Conservation (phyloP, 2,888 invertebrate species). For the Lampropteryx suffumata region DNA sequence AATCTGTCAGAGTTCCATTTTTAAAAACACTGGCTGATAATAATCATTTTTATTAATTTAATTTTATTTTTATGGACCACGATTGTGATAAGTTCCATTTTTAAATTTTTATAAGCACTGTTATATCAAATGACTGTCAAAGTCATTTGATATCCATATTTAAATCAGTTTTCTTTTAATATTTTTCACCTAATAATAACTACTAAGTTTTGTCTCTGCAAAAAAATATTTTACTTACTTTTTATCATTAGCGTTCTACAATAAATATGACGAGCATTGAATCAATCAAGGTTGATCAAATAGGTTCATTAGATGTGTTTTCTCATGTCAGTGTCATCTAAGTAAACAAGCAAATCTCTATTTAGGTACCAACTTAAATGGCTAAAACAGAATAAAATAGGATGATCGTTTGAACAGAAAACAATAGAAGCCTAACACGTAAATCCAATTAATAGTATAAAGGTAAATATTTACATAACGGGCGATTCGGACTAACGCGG, state of each 20-base stretch:
- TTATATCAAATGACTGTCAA: background rate
- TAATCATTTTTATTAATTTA: background rate
- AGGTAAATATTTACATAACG: conserved; percentile 36
- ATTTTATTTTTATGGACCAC: background rate
- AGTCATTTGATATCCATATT: background rate
- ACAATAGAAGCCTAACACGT: conserved; percentile 28
- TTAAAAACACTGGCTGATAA: conserved; percentile 10
- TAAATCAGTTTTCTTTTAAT: conserved; percentile 2
- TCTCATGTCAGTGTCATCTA: conserved; percentile 9
- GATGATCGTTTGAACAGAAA: conserved; percentile 12
- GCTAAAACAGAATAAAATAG: conserved; percentile 1
- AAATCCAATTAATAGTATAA: conserved; percentile 36
- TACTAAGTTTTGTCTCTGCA: background rate
- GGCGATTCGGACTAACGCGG: conserved; percentile 26
- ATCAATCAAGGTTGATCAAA: background rate
- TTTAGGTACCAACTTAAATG: too few relatives aligned
- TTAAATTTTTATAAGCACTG: background rate
- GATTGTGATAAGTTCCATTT: background rate
- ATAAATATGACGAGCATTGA: background rate
- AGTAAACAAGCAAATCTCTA: conserved; percentile 2
- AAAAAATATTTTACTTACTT: background rate
- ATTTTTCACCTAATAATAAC: background rate
- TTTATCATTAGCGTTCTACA: background rate
- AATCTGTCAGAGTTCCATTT: conserved; percentile 26
- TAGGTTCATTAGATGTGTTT: background rate